Percentiles rank a stretch among this genome's conserved stretches.
These are phyloP conservation scores for Ectemnius lituratus DNA, from an alignment of 2,888 invertebrate genomes.

Conservation along the genomic window DNA sequence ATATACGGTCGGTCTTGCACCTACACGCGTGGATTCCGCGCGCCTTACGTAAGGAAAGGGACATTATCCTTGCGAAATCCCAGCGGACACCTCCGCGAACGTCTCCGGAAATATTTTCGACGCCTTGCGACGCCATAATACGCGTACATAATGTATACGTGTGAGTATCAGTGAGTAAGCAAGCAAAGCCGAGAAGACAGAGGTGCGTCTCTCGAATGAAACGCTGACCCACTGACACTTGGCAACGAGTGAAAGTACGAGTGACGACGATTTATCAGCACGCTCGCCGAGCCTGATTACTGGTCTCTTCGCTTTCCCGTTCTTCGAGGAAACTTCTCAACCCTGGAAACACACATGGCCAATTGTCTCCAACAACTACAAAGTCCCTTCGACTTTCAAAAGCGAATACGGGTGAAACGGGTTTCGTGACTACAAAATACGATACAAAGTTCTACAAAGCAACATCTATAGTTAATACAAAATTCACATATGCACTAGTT, in stretches of 20 bases:
- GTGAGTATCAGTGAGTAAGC: no score
- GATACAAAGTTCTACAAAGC: no score
- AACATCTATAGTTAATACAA: no score
- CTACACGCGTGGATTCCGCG: conserved; percentile 52
- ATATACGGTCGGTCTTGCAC: conserved; percentile 37
- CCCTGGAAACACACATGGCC: not conserved
- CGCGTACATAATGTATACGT: no score
- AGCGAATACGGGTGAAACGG: no score
- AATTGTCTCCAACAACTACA: not conserved
- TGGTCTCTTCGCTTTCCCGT: no score
- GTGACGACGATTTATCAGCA: no score
- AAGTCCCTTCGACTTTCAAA: no score
- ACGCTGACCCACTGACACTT: conserved; percentile 4
- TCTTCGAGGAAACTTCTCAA: no score
- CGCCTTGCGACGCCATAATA: not conserved
- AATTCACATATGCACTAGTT: no score
- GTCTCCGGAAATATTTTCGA: conserved; percentile 29
- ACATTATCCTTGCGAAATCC: conserved; percentile 56
- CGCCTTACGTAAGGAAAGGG: conserved; percentile 57
- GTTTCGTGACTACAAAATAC: no score
- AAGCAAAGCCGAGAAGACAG: not conserved
- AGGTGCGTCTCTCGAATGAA: not conserved
- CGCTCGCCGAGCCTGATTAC: no score
- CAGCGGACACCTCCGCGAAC: conserved; percentile 35
- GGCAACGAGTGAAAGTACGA: conserved; percentile 2